phyloP scores from a whole-genome alignment of 1,140 invertebrate genomes.

The Plutomurus gul region DNA sequence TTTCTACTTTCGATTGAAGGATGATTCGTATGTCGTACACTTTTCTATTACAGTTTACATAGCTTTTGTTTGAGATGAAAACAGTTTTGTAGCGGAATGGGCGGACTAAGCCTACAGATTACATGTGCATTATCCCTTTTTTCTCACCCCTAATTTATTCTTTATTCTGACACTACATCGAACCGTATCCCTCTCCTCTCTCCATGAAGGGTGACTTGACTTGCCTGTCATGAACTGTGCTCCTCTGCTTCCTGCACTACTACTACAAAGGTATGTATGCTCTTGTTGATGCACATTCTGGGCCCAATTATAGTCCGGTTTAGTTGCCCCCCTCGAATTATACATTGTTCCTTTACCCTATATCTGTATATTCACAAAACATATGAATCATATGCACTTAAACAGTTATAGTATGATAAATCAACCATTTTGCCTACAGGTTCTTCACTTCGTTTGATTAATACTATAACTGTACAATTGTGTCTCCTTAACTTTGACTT shows the following conservation, averaged over 20 bases:
- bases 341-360: no score
- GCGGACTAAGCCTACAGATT: slow-evolving; percentile 36
- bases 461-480: not conserved
- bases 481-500: not conserved
- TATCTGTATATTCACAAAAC: no score
- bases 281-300: not conserved
- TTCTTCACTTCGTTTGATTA: not conserved
- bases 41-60: slow-evolving; percentile 19
- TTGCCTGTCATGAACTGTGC: not conserved
- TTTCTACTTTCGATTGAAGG: not conserved
- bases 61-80: not conserved
- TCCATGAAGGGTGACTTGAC: not conserved
- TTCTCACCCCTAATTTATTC: slow-evolving; percentile 47
- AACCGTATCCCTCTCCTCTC: not conserved
- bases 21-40: not conserved
- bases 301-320: not conserved
- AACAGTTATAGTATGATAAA: not conserved
- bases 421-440: not conserved
- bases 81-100: slow-evolving; percentile 33
- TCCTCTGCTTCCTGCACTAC: not conserved
- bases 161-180: not conserved
- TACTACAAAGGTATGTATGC: no score
- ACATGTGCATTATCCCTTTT: slow-evolving; percentile 39
- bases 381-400: no score
- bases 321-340: not conserved